Percentiles rank a stretch among this genome's conserved stretches.
These are phyloP conservation scores for Grus americana DNA, from an alignment of 2,113 vertebrate genomes.

Conservation along the genomic window DNA sequence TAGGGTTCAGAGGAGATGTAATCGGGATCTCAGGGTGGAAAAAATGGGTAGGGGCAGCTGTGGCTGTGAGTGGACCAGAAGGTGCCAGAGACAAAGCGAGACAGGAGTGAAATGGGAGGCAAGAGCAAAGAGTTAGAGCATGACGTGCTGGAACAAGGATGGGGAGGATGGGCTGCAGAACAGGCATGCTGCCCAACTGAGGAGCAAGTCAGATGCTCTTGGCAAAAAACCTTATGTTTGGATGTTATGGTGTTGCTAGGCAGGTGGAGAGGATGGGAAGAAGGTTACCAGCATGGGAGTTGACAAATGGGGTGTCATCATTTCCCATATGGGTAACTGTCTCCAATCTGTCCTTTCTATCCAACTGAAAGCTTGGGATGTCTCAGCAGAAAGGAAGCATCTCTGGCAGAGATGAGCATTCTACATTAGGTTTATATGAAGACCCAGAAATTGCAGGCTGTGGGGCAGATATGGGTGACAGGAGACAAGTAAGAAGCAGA, in stretches of 20 bases:
- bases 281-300: neutral
- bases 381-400: neutral
- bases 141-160: neutral
- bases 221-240: constrained; percentile 25
- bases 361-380: neutral
- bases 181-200: rapidly evolving
- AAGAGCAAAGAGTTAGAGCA: neutral
- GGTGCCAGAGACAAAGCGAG: neutral
- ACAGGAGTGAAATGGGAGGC: neutral
- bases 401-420: neutral
- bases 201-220: constrained; percentile 48
- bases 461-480: neutral
- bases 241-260: neutral
- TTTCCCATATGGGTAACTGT: constrained; percentile 47
- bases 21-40: neutral
- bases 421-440: neutral
- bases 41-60: neutral
- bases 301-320: constrained; percentile 59
- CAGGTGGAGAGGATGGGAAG: constrained; percentile 46
- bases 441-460: neutral
- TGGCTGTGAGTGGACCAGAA: neutral
- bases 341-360: constrained; percentile 15
- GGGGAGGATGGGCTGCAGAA: neutral
- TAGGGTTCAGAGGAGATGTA: neutral
- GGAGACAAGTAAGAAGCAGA: neutral